phyloP scores from a whole-genome alignment of 2,113 vertebrate genomes.

The Cyanoderma ruficeps region DNA sequence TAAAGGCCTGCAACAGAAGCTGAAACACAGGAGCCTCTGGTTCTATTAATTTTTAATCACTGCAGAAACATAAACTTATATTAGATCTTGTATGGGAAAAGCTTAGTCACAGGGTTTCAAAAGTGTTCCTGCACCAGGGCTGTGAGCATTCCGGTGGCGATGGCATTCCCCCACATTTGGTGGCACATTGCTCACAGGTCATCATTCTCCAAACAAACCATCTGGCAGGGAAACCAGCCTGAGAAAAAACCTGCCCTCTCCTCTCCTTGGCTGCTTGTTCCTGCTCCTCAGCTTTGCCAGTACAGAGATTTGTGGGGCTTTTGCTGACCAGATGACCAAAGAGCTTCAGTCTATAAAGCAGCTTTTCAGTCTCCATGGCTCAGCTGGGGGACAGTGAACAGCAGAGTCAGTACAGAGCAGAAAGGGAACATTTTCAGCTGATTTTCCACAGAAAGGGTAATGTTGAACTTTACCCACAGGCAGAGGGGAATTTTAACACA shows the following conservation, averaged over 20 bases:
- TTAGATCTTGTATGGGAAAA: not conserved
- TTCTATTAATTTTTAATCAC: constrained; percentile 34
- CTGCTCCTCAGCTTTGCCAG: not conserved
- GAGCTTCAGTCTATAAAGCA: not conserved
- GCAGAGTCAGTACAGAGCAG: not conserved
- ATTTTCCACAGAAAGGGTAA: not conserved
- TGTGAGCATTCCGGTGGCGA: not conserved
- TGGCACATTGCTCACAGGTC: not conserved
- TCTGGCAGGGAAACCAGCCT: not conserved
- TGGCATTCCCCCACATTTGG: not conserved
- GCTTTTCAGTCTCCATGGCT: not conserved
- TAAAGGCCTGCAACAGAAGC: not conserved
- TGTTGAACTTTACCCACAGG: not conserved
- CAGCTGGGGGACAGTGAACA: not conserved
- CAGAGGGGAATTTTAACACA: not conserved
- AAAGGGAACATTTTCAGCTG: not conserved
- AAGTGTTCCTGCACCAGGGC: not conserved
- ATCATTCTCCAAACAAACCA: not conserved
- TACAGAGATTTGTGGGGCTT: not conserved
- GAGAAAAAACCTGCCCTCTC: not conserved
- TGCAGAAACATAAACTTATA: not conserved
- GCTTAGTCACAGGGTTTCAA: not conserved
- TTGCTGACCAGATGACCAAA: not conserved
- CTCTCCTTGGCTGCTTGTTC: not conserved
- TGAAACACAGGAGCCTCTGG: not conserved